A percentile compares a stretch with the other conserved stretches of the same genome.
Evolutionary conservation across 2,888 invertebrate genomes (phyloP).

Genomic region (Drosophila kuntzei): DNA sequence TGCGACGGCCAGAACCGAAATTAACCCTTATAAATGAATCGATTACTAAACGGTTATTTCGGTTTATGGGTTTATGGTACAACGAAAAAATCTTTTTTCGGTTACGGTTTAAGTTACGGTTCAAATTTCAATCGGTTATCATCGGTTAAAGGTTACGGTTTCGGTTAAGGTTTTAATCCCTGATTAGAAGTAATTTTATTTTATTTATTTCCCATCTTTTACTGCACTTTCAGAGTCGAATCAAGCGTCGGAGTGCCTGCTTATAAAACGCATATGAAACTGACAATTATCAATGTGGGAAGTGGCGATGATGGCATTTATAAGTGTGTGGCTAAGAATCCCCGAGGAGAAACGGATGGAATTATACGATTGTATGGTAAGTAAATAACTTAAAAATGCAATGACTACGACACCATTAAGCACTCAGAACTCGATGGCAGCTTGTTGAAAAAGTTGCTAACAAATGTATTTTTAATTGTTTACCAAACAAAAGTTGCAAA

Average conservation of each 20-base stretch:
- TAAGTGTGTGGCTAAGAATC: constrained; percentile 94
- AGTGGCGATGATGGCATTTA: constrained; percentile 94
- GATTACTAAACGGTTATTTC: no score
- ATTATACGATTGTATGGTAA: constrained; percentile 95
- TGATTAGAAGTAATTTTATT: not conserved
- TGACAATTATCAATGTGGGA: constrained; percentile 92
- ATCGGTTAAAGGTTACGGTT: no score
- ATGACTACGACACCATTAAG: constrained; percentile 31
- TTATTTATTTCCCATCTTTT: not conserved
- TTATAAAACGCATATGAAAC: constrained; percentile 95
- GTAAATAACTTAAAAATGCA: constrained; percentile 74
- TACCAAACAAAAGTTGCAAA: constrained; percentile 43
- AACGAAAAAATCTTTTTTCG: no score
- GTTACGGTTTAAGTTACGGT: no score
- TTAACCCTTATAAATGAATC: no score
- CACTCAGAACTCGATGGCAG: constrained; percentile 28
- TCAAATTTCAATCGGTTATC: no score
- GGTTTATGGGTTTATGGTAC: no score
- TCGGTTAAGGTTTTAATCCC: no score
- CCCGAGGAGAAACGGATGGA: constrained; percentile 95
- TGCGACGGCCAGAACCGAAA: no score
- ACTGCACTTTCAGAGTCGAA: constrained; percentile 85
- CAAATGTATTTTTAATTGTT: constrained; percentile 61
- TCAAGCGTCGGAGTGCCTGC: constrained; percentile 89
- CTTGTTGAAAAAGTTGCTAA: constrained; percentile 42